Evolutionary conservation across 2,113 vertebrate species (phyloP).

Genomic region (Cyanoliseus patagonus): DNA sequence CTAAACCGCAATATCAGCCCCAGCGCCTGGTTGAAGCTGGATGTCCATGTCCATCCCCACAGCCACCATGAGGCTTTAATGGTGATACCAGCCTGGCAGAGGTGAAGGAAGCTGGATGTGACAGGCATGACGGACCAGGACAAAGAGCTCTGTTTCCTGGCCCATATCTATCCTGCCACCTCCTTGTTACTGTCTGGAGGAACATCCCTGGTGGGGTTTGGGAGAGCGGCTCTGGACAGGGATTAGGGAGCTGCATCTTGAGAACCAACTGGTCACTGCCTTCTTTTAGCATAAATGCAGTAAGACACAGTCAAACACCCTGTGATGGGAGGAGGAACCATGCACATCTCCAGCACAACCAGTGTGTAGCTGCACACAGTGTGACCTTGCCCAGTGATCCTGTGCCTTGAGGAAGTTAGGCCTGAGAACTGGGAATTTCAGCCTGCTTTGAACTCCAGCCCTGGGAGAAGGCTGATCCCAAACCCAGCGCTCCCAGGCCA

Average conservation of each 20-base stretch:
- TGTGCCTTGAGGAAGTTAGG: neutral
- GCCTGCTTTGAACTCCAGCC: neutral
- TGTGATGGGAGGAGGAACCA: accelerated
- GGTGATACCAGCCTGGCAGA: neutral
- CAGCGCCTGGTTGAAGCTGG: neutral
- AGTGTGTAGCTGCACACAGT: accelerated
- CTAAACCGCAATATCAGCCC: neutral
- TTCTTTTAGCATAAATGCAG: accelerated
- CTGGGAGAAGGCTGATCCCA: neutral
- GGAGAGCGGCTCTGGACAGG: neutral
- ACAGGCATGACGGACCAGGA: neutral
- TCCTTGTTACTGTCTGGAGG: neutral
- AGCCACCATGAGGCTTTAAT: neutral
- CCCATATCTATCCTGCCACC: neutral
- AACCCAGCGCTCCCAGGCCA: neutral
- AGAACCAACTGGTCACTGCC: accelerated
- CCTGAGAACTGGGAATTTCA: neutral
- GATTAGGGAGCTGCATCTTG: accelerated
- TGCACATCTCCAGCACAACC: neutral
- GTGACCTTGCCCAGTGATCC: neutral
- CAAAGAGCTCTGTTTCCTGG: neutral
- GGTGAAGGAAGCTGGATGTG: neutral
- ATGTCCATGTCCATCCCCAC: neutral
- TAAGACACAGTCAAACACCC: neutral
- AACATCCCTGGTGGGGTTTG: accelerated